phyloP scores from a whole-genome alignment of 1,140 invertebrate species.

The Bombus pyrosoma region DNA sequence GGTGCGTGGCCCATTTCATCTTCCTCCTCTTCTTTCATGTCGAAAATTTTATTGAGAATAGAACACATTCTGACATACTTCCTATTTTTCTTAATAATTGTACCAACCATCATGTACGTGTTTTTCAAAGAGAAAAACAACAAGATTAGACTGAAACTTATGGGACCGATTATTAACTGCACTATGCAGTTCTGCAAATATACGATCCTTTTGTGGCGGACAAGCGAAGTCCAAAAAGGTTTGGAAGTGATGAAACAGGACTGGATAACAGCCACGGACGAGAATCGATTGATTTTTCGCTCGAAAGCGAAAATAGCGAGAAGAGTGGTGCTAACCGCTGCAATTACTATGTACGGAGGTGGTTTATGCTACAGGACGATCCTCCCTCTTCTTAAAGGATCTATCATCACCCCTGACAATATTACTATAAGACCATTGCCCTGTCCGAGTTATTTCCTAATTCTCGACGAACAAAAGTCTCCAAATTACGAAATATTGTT shows the following conservation, averaged over 20 bases:
- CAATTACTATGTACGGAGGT: slow-evolving; percentile 56
- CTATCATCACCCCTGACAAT: slow-evolving; percentile 44
- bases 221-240: slow-evolving; percentile 20
- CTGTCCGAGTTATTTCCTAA: slow-evolving; percentile 45
- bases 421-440: slow-evolving; percentile 53
- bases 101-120: slow-evolving; percentile 39
- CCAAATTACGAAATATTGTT: slow-evolving; percentile 66
- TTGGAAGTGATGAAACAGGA: slow-evolving; percentile 42
- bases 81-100: slow-evolving; percentile 38
- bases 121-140: slow-evolving; percentile 34
- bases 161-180: slow-evolving; percentile 36
- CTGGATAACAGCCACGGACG: slow-evolving; percentile 21
- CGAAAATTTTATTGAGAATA: not conserved
- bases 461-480: slow-evolving; percentile 40
- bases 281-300: slow-evolving; percentile 42
- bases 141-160: slow-evolving; percentile 9
- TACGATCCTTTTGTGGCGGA: slow-evolving; percentile 27
- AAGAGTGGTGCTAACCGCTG: slow-evolving; percentile 44
- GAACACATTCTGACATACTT: slow-evolving; percentile 15
- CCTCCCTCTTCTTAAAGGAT: slow-evolving; percentile 55
- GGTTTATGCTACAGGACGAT: slow-evolving; percentile 57
- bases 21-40: not conserved
- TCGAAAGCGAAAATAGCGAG: slow-evolving; percentile 44
- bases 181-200: slow-evolving; percentile 49
- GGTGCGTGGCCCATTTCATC: slow-evolving; percentile 51